Evolutionary conservation across 2,113 vertebrate genomes (phyloP), one percentile per base, ranked within the genome.

Genomic region (Hipposideros armiger): DNA sequence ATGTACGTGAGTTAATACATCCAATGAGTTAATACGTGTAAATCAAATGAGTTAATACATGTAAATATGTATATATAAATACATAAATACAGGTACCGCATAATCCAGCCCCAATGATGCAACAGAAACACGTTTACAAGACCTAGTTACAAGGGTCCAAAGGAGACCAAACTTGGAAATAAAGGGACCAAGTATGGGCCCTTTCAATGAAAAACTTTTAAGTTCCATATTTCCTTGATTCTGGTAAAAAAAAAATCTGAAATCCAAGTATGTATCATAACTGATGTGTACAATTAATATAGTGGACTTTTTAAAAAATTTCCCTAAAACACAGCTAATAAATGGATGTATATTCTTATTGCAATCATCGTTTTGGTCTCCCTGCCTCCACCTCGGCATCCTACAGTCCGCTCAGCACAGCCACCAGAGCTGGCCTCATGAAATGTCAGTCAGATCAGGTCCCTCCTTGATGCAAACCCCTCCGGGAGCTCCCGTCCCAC

Each of bases 231-330:
- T 76, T 66, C 64, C 56, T 87, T 66, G 9, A 91, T 47, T 47
- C 60, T 22, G 20, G 70, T 58, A 82, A 50, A 84, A 67, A 67
- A 40, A 42, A 14, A 11, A 2, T 26, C 69, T 76, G 11, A 64
- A 77, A 42, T 24, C 54, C 47, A 87, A 62, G 20, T 28, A 62
- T 4, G 13, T 73, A 47, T 78, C 58, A 66, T 88, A 84, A 62
- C 67, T 4, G 15, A 60, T 24, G 0, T 2, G 1, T 24, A 47
- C 17, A 67, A 3, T 16, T 52, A 32, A 56, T 54, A 62, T 0
- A 28, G 4, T 22, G 19, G 24, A 3, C 58, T 40, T 64, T 47
- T 54, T 72, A 74, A 36, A 36, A 2, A 22, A 60, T 69, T 66
- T 50, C 52, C 50, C 32, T 67, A 30, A 56, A 74, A 42, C 45